phyloP scores from a whole-genome alignment of 2,113 vertebrate species.

The Dunckerocampus dactyliophorus region DNA sequence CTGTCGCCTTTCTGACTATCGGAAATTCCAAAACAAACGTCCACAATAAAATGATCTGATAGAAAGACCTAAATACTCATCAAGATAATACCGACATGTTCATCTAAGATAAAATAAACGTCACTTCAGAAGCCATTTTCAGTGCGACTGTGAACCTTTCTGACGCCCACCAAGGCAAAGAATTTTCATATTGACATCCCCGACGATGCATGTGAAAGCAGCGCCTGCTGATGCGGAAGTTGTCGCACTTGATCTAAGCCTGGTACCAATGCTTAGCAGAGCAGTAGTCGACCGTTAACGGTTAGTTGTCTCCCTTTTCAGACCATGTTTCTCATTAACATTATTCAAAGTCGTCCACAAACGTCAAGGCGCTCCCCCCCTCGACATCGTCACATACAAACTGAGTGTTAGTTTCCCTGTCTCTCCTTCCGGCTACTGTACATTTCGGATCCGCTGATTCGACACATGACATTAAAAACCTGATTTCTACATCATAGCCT shows the following conservation, averaged over 20 bases:
- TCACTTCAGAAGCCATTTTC: not conserved
- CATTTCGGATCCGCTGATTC: not conserved
- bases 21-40: not conserved
- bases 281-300: too few species aligned
- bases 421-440: not conserved
- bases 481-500: not conserved
- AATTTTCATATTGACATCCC: not conserved
- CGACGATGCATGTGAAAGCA: not conserved
- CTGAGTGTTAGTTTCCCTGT: not conserved
- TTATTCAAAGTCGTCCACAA: not conserved
- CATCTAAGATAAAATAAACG: not conserved
- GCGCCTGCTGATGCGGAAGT: not conserved
- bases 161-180: too few species aligned
- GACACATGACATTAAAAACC: not conserved
- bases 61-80: not conserved
- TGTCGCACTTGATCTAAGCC: not conserved
- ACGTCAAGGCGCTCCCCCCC: not conserved
- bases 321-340: too few species aligned
- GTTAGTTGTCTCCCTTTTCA: too few species aligned
- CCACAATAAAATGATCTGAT: not conserved
- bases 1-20: not conserved
- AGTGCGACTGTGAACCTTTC: not conserved
- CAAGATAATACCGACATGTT: not conserved
- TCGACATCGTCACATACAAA: not conserved
- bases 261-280: too few species aligned